phyloP scores from a whole-genome alignment of 2,113 vertebrate species.

The Hiodon tergisus region DNA sequence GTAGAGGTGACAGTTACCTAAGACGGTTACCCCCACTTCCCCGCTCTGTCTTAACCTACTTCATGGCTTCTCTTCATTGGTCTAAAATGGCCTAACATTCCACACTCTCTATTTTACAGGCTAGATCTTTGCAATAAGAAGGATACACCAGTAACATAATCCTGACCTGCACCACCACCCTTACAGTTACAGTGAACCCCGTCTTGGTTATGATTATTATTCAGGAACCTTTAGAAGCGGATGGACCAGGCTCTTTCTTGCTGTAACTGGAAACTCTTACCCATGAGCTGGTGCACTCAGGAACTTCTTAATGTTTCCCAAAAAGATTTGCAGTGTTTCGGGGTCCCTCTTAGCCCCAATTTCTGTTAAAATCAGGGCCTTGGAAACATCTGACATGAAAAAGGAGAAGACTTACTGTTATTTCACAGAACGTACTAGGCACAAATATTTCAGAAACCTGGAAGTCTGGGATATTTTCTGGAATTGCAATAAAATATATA shows the following conservation, averaged over 20 bases:
- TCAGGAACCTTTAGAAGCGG: not conserved
- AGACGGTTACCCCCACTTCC: too few species aligned
- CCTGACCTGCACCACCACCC: not conserved
- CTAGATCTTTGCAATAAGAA: too few species aligned
- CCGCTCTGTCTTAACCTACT: too few species aligned
- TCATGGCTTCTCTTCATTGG: too few species aligned
- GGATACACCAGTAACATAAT: not conserved
- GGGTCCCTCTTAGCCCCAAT: slow-evolving; percentile 78
- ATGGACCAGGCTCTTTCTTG: too few species aligned
- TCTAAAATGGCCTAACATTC: too few species aligned
- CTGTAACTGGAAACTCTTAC: slow-evolving; percentile 47
- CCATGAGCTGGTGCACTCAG: slow-evolving; percentile 73
- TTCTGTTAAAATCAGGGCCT: slow-evolving; percentile 79
- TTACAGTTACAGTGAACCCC: not conserved
- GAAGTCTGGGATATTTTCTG: too few species aligned
- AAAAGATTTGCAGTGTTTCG: slow-evolving; percentile 71
- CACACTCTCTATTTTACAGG: not conserved
- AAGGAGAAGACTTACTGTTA: not conserved
- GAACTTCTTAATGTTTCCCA: slow-evolving; percentile 74
- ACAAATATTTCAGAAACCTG: not conserved
- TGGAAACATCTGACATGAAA: slow-evolving; percentile 67
- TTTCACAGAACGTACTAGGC: not conserved
- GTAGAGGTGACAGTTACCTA: too few species aligned
- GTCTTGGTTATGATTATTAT: not conserved
- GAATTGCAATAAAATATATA: too few species aligned